Percentiles rank a stretch among this genome's conserved stretches.
Evolutionary conservation across 2,797 vertebrate genomes (phyloP).

Genomic region (Pempheris klunzingeri): DNA sequence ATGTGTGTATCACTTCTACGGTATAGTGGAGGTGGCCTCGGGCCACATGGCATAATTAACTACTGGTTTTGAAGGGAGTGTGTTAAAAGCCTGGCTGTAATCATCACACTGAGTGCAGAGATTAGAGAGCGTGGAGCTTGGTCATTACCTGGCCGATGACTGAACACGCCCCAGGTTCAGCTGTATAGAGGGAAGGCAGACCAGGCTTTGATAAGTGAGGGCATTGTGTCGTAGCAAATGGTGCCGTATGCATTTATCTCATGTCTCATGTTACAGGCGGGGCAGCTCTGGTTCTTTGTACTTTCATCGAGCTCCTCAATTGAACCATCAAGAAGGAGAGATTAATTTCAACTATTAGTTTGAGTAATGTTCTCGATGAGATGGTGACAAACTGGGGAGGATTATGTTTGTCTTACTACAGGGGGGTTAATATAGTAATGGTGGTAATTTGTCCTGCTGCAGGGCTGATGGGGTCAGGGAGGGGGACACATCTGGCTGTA

Average conservation of each 20-base stretch:
- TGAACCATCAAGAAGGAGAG: slow-evolving; percentile 10
- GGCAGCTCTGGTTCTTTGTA: slow-evolving; percentile 16
- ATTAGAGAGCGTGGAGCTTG: slow-evolving; percentile 69
- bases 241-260: slow-evolving; percentile 41
- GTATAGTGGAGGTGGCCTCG: slow-evolving; percentile 58
- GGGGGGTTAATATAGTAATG: slow-evolving; percentile 40
- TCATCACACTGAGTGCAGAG: slow-evolving; percentile 66
- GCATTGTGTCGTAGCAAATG: slow-evolving; percentile 35
- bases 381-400: slow-evolving; percentile 26
- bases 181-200: slow-evolving; percentile 24
- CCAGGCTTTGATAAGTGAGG: slow-evolving; percentile 43
- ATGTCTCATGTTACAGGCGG: slow-evolving; percentile 20
- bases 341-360: slow-evolving; percentile 31
- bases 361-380: slow-evolving; percentile 26
- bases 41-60: slow-evolving; percentile 71
- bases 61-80: slow-evolving; percentile 70
- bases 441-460: slow-evolving; percentile 25
- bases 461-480: slow-evolving; percentile 26
- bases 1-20: slow-evolving; percentile 54
- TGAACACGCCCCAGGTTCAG: slow-evolving; percentile 65
- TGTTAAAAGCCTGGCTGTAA: slow-evolving; percentile 69
- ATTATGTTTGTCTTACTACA: slow-evolving; percentile 24
- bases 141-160: slow-evolving; percentile 73
- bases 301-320: slow-evolving; percentile 28
- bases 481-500: background rate